Percentiles rank a stretch among this genome's conserved stretches.
These are phyloP conservation scores for Gisinianus flammeolus DNA, from an alignment of 2,888 invertebrate species.

Conservation along the genomic window DNA sequence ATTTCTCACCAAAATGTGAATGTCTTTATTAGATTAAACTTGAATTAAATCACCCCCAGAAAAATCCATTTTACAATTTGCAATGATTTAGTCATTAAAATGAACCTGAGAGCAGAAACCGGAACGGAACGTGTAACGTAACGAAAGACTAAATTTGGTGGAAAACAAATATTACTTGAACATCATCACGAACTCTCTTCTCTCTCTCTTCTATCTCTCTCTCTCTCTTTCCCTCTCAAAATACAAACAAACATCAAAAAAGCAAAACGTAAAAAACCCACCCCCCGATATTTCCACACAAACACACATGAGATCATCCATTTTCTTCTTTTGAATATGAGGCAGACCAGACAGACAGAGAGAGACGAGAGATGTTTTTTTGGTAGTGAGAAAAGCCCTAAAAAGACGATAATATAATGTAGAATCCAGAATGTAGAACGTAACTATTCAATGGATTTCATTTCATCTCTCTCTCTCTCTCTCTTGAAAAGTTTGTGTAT, in stretches of 20 bases:
- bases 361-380: slow-evolving; percentile 5
- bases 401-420: not conserved
- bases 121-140: not conserved
- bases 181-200: not conserved
- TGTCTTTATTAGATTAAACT: no score
- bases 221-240: no score
- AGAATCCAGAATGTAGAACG: not conserved
- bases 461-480: slow-evolving; percentile 25
- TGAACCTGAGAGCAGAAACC: not conserved
- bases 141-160: slow-evolving; percentile 1
- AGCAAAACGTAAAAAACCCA: no score
- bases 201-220: not conserved
- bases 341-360: no score
- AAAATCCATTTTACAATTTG: no score
- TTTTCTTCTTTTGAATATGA: not conserved
- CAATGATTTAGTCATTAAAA: not conserved
- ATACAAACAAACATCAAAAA: no score
- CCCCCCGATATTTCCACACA: not conserved
- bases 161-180: not conserved
- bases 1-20: no score
- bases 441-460: slow-evolving; percentile 26
- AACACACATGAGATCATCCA: not conserved
- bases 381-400: not conserved
- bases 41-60: no score
- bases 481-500: slow-evolving; percentile 19